Percentiles rank a stretch among this genome's conserved stretches.
Conservation (phyloP, 2,797 vertebrate species). For the Chaunax sp. region DNA sequence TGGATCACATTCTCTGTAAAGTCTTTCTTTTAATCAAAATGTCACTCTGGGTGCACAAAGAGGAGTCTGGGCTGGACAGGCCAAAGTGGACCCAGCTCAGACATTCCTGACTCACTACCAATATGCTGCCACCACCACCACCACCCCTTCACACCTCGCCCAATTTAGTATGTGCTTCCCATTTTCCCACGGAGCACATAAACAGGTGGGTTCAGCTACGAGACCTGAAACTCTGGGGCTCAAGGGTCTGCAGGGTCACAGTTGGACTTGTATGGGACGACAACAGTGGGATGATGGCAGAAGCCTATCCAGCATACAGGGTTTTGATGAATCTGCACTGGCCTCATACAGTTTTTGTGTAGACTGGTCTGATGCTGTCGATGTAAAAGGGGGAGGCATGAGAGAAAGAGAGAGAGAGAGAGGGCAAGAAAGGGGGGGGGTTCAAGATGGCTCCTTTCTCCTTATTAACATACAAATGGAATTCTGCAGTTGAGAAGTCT, state of each 20-base stretch:
- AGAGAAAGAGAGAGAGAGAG: conserved; percentile 25
- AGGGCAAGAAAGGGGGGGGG: conserved; percentile 29
- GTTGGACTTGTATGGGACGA: conserved; percentile 27
- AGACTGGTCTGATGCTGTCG: conserved; percentile 20
- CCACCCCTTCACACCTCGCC: conserved; percentile 50
- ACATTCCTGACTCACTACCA: conserved; percentile 76
- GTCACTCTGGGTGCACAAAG: conserved; percentile 76
- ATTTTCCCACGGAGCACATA: conserved; percentile 74
- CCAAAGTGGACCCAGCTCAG: conserved; percentile 65
- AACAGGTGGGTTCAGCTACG: conserved; percentile 56
- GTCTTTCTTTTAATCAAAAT: no score
- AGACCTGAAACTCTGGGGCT: conserved; percentile 51
- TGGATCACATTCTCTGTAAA: conserved; percentile 21
- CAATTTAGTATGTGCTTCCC: conserved; percentile 77
- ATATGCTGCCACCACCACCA: conserved; percentile 40
- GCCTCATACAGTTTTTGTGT: conserved; percentile 1
- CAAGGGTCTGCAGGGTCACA: conserved; percentile 56
- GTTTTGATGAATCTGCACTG: not conserved
- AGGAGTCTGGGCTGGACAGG: conserved; percentile 69
- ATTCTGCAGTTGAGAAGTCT: conserved; percentile 82
- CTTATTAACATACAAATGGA: conserved; percentile 89
- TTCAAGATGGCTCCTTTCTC: conserved; percentile 75
- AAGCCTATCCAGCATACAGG: no score
- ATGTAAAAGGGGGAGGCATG: conserved; percentile 25
- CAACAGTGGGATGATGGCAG: no score